A percentile compares a stretch with the other conserved stretches of the same genome.
phyloP scores from a whole-genome alignment of 2,113 vertebrate species.

The Canis aureus region DNA sequence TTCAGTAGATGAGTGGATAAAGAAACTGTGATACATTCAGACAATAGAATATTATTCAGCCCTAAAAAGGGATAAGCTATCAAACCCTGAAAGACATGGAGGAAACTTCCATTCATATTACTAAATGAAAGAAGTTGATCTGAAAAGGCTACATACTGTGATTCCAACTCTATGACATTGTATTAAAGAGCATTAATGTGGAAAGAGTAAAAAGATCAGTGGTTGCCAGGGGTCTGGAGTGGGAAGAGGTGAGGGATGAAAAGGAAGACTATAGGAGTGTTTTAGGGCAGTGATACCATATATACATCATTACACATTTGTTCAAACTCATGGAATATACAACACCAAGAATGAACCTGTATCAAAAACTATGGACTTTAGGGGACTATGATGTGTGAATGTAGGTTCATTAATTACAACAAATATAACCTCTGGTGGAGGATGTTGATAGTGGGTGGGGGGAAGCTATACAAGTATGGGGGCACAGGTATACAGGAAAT shows the following conservation, averaged over 20 bases:
- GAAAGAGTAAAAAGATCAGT: neutral
- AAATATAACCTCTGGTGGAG: neutral
- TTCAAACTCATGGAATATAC: neutral
- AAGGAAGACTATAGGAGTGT: neutral
- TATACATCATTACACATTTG: neutral
- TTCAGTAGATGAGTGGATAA: neutral
- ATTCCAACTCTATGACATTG: neutral
- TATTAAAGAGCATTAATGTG: neutral
- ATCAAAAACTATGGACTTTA: neutral
- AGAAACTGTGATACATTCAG: neutral
- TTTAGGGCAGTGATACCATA: neutral
- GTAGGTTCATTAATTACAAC: neutral
- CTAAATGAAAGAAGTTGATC: neutral
- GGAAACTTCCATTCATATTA: neutral
- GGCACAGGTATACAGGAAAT: neutral
- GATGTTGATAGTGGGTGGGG: neutral
- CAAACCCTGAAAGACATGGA: neutral
- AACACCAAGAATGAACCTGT: neutral
- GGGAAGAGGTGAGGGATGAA: neutral
- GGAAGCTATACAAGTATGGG: fast-evolving
- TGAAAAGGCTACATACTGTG: neutral
- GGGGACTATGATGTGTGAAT: neutral
- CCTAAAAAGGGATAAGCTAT: neutral
- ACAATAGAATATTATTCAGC: neutral
- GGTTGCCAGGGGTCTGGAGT: neutral